Base-by-base conservation (phyloP, 2,888 invertebrate species). In the Bedellia somnulentella region DNA sequence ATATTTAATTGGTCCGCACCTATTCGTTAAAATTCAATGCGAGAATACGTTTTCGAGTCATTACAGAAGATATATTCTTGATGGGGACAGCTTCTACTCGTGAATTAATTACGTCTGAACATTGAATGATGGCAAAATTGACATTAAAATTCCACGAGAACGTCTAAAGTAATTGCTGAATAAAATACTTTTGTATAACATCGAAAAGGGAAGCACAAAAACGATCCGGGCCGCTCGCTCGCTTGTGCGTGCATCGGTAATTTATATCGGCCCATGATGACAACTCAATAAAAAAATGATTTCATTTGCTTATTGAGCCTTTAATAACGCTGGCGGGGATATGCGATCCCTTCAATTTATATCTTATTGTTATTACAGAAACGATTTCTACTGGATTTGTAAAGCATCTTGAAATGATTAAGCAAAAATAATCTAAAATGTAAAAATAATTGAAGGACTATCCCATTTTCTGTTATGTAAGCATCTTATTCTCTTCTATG, bases 271-370 rank as follows among this genome's bases (percentile, higher is more conserved):
- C 50, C 53, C 55, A 56, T 55, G 73, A 70, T 70, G 73, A 75
- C 73, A 71, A 61, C 67, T 73, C 63, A 73, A 73, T 73, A 75
- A 75, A 71, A 70, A 75, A 73, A 71, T 70, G 63, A 71, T 73
- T 71, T 66, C 73, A 73, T 73, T 75, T 75, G 73, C 68, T 75
- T 75, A 75, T 73, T 71, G 71, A 70, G 68, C 49, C 64, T 60
- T 71, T 73, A 73, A 73, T 71, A 75, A 70, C 57, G 63, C 59
- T 57, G 58, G 58, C 49, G 49, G 51, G 49, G 57, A 45, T 49
- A 49, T 46, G 44, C 46, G n/a, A n/a, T n/a, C n/a, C n/a, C n/a
- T n/a, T n/a, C n/a, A n/a, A n/a, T n/a, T n/a, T n/a, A n/a, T n/a
- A n/a, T n/a, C n/a, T n/a, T n/a, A n/a, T n/a, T n/a, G n/a, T n/a